Evolutionary conservation across 2,888 invertebrate species (phyloP).

Genomic region (Vesta saturnalis): DNA sequence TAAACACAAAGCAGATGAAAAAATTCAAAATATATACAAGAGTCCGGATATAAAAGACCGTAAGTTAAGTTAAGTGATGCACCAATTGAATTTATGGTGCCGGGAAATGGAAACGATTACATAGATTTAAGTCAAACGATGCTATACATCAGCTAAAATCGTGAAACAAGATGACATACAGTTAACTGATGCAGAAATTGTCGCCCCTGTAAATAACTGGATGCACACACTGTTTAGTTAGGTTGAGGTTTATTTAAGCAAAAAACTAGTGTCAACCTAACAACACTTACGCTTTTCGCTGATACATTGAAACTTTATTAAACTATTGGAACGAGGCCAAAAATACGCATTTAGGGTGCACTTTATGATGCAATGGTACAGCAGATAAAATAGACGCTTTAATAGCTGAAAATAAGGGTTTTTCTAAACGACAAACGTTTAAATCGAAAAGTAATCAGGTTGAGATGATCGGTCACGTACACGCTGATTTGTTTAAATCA

Average conservation of each 20-base stretch:
- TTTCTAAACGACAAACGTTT: background rate
- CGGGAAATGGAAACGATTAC: too few relatives aligned
- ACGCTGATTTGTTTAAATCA: constrained; percentile 4
- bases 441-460: background rate
- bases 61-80: background rate
- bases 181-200: background rate
- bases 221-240: too few relatives aligned
- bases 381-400: background rate
- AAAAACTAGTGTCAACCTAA: too few relatives aligned
- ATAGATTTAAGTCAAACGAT: constrained; percentile 17
- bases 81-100: constrained; percentile 14
- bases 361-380: background rate
- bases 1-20: constrained; percentile 13
- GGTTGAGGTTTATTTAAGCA: too few relatives aligned
- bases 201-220: constrained; percentile 3
- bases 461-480: constrained; percentile 6
- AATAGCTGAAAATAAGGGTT: background rate
- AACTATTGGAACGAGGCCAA: too few relatives aligned
- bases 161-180: background rate
- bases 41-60: constrained; percentile 12
- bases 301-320: too few relatives aligned
- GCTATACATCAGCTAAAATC: constrained; percentile 9
- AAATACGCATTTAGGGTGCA: too few relatives aligned
- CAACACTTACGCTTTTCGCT: too few relatives aligned
- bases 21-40: too few relatives aligned